These are phyloP conservation scores for Lucilia cuprina DNA, from an alignment of 1,140 invertebrate species.

Conservation along the genomic window DNA sequence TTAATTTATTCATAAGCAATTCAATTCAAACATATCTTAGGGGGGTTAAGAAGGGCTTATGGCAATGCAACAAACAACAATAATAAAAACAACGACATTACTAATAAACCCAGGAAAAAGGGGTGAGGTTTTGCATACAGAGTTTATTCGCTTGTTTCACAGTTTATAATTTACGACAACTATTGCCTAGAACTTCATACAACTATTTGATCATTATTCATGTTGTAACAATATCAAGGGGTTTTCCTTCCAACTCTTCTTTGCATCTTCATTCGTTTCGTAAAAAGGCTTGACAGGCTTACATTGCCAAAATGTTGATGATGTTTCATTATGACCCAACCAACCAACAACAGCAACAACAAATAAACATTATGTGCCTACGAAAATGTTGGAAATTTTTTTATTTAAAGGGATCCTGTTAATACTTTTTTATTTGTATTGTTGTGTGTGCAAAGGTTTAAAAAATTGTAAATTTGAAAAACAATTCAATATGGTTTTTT, in stretches of 20 bases:
- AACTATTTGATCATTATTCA: background rate
- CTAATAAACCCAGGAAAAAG: background rate
- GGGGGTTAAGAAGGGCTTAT: constrained; percentile 13
- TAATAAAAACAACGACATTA: background rate
- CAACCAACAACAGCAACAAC: background rate
- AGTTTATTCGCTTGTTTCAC: too few relatives aligned
- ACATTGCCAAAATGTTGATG: constrained; percentile 6
- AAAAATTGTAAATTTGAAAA: background rate
- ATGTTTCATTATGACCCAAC: constrained; percentile 2
- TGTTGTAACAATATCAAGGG: background rate
- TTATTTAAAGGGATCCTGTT: background rate
- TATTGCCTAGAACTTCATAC: background rate
- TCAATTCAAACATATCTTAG: background rate
- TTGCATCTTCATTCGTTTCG: background rate
- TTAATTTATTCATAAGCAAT: constrained; percentile 18
- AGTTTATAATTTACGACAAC: background rate
- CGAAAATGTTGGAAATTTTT: background rate
- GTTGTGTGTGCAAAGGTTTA: background rate
- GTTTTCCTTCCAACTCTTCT: background rate
- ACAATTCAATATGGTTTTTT: background rate
- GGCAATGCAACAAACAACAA: background rate
- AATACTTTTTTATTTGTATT: background rate
- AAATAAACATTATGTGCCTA: background rate
- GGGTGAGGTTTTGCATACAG: background rate
- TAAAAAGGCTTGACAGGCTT: background rate